phyloP scores from a whole-genome alignment of 2,888 invertebrate genomes.

The Epicampocera succincta region DNA sequence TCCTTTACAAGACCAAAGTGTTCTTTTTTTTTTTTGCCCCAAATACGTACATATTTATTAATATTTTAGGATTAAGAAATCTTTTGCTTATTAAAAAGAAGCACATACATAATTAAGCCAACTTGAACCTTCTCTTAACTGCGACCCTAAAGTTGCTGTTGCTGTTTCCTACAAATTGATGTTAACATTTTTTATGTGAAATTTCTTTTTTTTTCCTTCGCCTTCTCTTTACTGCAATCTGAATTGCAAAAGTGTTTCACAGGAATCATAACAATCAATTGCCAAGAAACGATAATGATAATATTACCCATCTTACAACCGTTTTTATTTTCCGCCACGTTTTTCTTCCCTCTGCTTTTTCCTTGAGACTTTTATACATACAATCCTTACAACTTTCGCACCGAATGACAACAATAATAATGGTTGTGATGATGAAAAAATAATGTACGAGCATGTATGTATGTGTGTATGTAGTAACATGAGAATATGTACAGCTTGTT shows the following conservation, averaged over 20 bases:
- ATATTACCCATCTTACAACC: slow-evolving; percentile 50
- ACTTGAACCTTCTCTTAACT: no score
- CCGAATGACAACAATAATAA: slow-evolving; percentile 30
- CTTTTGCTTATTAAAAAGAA: no score
- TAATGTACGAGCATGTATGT: neutral
- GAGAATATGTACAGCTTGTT: slow-evolving; percentile 20
- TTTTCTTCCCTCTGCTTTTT: neutral
- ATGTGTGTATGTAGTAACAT: neutral
- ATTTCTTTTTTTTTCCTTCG: no score
- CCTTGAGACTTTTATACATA: neutral
- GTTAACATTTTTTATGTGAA: slow-evolving; percentile 12
- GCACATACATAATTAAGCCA: no score
- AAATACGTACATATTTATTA: no score
- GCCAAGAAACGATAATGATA: slow-evolving; percentile 55
- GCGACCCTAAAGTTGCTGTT: no score
- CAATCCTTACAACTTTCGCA: slow-evolving; percentile 25
- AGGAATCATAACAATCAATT: slow-evolving; percentile 56
- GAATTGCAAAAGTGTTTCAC: slow-evolving; percentile 26
- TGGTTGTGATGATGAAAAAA: slow-evolving; percentile 15
- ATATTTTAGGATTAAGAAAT: no score
- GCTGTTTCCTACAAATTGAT: slow-evolving; percentile 11
- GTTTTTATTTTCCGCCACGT: slow-evolving; percentile 15
- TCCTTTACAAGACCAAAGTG: no score
- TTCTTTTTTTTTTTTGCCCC: no score
- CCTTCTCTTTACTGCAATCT: slow-evolving; percentile 23